A percentile compares a stretch with the other conserved stretches of the same genome.
Evolutionary conservation across 2,888 invertebrate genomes (phyloP).

Genomic region (Amphipyra berbera): DNA sequence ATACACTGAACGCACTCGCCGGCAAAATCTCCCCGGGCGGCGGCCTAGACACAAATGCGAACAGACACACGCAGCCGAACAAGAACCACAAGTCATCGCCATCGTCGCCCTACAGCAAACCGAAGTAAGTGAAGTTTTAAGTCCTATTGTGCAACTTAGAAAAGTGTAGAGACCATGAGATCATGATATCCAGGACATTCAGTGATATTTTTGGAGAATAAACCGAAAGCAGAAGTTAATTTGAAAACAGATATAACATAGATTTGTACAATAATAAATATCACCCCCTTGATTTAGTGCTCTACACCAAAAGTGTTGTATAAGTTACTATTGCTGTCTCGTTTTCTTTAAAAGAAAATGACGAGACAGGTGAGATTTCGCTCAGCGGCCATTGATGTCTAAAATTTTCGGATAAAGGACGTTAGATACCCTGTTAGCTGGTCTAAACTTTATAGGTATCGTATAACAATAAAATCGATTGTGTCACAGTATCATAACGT

Average conservation of each 20-base stretch:
- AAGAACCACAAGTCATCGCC: constrained; percentile 87
- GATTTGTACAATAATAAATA: no score
- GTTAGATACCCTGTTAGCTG: background rate
- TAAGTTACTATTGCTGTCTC: constrained; percentile 16
- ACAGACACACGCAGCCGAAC: constrained; percentile 90
- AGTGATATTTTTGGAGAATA: background rate
- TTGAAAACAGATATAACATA: background rate
- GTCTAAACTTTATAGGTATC: constrained; percentile 1
- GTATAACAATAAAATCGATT: constrained; percentile 9
- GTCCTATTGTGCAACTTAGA: constrained; percentile 6
- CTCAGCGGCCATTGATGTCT: background rate
- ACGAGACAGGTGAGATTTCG: background rate
- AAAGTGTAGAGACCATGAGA: constrained; percentile 12
- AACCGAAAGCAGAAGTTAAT: no score
- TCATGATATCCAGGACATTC: constrained; percentile 17
- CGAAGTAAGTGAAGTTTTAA: constrained; percentile 81
- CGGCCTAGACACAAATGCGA: constrained; percentile 92
- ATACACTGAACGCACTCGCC: constrained; percentile 96
- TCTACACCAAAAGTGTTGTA: background rate
- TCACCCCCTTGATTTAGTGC: background rate
- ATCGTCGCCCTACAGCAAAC: constrained; percentile 86
- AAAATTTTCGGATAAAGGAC: background rate
- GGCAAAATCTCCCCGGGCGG: constrained; percentile 96
- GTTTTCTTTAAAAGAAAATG: constrained; percentile 14
- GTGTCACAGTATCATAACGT: constrained; percentile 26